A percentile compares a stretch with the other conserved stretches of the same genome.
Evolutionary conservation across 2,797 vertebrate species (phyloP).

Genomic region (Uromys caudimaculatus): DNA sequence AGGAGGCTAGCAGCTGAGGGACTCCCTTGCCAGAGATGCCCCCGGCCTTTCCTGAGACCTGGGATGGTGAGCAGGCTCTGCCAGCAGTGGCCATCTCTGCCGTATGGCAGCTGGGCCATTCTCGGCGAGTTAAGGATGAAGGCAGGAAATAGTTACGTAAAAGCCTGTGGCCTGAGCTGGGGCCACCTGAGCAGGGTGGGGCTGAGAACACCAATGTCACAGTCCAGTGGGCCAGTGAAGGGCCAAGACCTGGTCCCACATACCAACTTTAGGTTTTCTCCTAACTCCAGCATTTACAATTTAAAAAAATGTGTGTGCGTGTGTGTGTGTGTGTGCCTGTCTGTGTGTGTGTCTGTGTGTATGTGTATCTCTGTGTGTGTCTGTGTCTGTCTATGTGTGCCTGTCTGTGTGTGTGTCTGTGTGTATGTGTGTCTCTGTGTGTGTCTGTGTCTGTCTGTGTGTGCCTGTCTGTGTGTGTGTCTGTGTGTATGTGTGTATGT

Average conservation of each 20-base stretch:
- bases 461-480: background rate
- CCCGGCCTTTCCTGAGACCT: background rate
- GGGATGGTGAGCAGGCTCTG: background rate
- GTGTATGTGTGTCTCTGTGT: background rate
- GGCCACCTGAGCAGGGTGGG: rapidly evolving
- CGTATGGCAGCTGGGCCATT: background rate
- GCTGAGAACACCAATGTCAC: background rate
- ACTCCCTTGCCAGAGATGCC: background rate
- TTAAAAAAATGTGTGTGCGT: background rate
- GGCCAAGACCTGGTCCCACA: background rate
- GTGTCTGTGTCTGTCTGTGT: background rate
- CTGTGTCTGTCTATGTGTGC: background rate
- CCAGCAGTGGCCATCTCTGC: background rate
- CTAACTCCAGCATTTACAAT: background rate
- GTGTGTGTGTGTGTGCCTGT: background rate
- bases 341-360: too few relatives aligned
- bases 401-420: background rate
- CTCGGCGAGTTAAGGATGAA: background rate
- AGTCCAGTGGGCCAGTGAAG: too few relatives aligned
- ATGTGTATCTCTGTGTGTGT: background rate
- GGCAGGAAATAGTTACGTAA: background rate
- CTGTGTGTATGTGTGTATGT: background rate
- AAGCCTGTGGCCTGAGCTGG: background rate
- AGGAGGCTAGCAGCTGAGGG: background rate
- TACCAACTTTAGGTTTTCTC: background rate